Conservation (phyloP, 2,797 vertebrate genomes). For the Discoglossus pictus region DNA sequence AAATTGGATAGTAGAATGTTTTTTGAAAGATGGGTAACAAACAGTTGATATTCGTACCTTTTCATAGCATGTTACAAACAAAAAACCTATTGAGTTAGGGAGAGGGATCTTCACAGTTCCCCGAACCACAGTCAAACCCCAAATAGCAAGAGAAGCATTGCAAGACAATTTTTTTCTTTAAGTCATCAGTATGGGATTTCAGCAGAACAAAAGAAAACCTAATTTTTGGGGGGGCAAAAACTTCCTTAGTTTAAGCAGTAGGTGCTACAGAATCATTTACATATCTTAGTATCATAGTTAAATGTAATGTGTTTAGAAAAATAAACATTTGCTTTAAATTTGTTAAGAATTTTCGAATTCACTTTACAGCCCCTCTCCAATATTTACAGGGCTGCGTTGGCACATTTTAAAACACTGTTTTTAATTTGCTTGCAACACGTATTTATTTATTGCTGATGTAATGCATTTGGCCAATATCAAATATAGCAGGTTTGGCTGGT, state of each 20-base stretch:
- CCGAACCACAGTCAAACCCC: constrained; percentile 98
- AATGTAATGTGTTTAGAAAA: constrained; percentile 91
- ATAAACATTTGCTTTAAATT: constrained; percentile 81
- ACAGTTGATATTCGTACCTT: constrained; percentile 99
- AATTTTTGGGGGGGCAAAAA: constrained; percentile 86
- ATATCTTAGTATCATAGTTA: constrained; percentile 99
- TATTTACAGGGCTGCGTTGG: constrained; percentile 81
- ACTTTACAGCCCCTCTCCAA: constrained; percentile 80
- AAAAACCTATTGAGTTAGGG: constrained; percentile 85
- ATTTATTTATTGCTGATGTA: constrained; percentile 96
- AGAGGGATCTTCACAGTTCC: constrained; percentile 91
- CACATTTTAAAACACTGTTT: constrained; percentile 79
- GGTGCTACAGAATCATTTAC: constrained; percentile 99
- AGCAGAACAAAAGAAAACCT: constrained; percentile 89
- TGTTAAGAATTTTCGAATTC: constrained; percentile 80
- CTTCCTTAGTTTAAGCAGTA: constrained; percentile 99
- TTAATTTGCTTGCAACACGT: constrained; percentile 85
- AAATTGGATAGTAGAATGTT: constrained; percentile 96
- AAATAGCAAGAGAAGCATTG: constrained; percentile 98
- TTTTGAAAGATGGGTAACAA: constrained; percentile 98
- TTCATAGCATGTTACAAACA: constrained; percentile 99
- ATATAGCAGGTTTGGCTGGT: constrained; percentile 99
- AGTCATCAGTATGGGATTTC: constrained; percentile 96
- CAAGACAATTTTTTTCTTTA: constrained; percentile 93
- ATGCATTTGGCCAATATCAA: constrained; percentile 99